Conservation (phyloP, 2,113 vertebrate genomes). For the Tragelaphus scriptus region DNA sequence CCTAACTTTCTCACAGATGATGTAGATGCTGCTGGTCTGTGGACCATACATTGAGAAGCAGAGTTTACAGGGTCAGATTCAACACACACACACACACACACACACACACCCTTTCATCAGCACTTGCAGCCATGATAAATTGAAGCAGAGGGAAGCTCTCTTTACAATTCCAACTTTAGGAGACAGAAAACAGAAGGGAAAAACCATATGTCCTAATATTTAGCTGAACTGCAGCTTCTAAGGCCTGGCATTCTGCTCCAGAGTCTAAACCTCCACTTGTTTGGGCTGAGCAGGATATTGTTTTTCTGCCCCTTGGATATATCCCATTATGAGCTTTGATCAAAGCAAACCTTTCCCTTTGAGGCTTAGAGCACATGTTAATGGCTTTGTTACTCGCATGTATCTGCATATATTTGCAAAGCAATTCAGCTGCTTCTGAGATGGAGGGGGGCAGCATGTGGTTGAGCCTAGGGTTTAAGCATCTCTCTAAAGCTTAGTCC, state of each 20-base stretch:
- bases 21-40: not conserved
- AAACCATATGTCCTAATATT: not conserved
- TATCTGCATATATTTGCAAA: constrained; percentile 84
- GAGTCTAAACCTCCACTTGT: constrained; percentile 27
- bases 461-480: constrained; percentile 29
- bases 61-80: not conserved
- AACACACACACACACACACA: no score
- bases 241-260: not conserved
- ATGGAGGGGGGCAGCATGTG: constrained; percentile 12
- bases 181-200: not conserved
- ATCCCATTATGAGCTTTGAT: constrained; percentile 83
- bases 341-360: constrained; percentile 82
- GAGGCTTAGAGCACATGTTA: constrained; percentile 81
- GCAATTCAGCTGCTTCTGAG: constrained; percentile 59
- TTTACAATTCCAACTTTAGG: not conserved
- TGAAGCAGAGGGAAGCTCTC: not conserved
- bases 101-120: not conserved
- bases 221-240: not conserved
- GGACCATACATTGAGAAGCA: not conserved
- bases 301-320: constrained; percentile 81
- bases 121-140: not conserved
- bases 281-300: constrained; percentile 72
- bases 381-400: constrained; percentile 79
- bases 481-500: not conserved
- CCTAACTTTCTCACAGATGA: not conserved